Percentiles rank a stretch among this genome's conserved stretches.
Conservation (phyloP, 2,113 vertebrate species). For the Benitochromis conjunctus region DNA sequence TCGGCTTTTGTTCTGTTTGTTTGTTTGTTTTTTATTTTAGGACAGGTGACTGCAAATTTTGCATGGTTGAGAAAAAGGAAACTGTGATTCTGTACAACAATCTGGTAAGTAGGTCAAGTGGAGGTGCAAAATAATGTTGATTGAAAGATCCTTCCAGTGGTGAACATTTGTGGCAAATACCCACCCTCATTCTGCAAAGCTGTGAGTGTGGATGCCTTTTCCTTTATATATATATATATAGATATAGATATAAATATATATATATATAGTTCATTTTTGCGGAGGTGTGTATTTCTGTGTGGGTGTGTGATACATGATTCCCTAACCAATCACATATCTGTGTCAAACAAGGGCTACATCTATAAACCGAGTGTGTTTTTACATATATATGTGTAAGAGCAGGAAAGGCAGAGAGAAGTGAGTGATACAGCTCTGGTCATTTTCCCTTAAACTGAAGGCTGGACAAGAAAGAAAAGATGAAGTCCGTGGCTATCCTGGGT, state of each 20-base stretch:
- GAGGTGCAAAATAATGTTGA: background rate
- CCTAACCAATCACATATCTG: conserved; percentile 58
- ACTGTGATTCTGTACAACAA: background rate
- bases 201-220: background rate
- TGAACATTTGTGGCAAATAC: background rate
- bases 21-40: background rate
- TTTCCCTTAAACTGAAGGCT: background rate
- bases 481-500: conserved; percentile 48
- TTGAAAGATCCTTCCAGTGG: background rate
- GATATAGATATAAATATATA: background rate
- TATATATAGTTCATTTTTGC: background rate
- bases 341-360: conserved; percentile 21
- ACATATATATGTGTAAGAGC: background rate
- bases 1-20: background rate
- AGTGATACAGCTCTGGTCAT: background rate
- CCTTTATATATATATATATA: no score
- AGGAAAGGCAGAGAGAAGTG: background rate
- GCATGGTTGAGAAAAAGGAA: background rate
- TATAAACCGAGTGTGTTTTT: conserved; percentile 43
- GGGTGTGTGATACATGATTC: conserved; percentile 59
- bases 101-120: background rate
- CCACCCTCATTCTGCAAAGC: background rate
- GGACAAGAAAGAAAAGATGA: conserved; percentile 59
- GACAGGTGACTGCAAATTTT: background rate
- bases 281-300: conserved; percentile 15